A percentile compares a stretch with the other conserved stretches of the same genome.
Evolutionary conservation across 2,888 invertebrate species (phyloP).

Genomic region (Eueremaeus valkanovi): DNA sequence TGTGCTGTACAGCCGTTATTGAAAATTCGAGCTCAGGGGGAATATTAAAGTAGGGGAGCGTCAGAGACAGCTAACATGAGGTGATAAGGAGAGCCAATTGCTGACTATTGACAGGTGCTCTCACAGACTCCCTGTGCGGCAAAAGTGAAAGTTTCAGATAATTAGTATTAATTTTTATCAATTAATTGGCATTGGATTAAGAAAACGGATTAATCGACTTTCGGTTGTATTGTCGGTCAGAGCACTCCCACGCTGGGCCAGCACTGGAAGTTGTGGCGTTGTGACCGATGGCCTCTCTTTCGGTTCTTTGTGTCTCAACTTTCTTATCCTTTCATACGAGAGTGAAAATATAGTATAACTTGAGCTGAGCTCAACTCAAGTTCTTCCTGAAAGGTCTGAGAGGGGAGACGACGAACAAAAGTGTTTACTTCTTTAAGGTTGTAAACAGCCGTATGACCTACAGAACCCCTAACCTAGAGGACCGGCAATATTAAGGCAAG

Average conservation of each 20-base stretch:
- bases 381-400: slow-evolving; percentile 19
- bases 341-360: slow-evolving; percentile 18
- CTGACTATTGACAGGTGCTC: neutral
- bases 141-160: neutral
- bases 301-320: neutral
- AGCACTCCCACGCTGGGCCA: neutral
- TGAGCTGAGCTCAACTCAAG: neutral
- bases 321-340: slow-evolving; percentile 19
- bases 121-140: neutral
- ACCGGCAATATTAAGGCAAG: neutral
- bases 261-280: neutral
- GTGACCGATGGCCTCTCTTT: neutral
- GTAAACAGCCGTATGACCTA: slow-evolving; percentile 29
- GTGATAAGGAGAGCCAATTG: slow-evolving; percentile 12
- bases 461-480: slow-evolving; percentile 26
- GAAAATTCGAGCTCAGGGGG: neutral
- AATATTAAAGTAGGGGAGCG: slow-evolving; percentile 10
- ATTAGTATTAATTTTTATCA: neutral
- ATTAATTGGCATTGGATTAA: neutral
- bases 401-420: slow-evolving; percentile 20
- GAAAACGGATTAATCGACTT: neutral
- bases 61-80: neutral
- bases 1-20: neutral
- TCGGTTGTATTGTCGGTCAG: neutral
- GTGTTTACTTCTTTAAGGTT: slow-evolving; percentile 16